Evolutionary conservation across 2,888 invertebrate species (phyloP), one percentile per base, ranked within the genome.

Genomic region (Sesia apiformis): DNA sequence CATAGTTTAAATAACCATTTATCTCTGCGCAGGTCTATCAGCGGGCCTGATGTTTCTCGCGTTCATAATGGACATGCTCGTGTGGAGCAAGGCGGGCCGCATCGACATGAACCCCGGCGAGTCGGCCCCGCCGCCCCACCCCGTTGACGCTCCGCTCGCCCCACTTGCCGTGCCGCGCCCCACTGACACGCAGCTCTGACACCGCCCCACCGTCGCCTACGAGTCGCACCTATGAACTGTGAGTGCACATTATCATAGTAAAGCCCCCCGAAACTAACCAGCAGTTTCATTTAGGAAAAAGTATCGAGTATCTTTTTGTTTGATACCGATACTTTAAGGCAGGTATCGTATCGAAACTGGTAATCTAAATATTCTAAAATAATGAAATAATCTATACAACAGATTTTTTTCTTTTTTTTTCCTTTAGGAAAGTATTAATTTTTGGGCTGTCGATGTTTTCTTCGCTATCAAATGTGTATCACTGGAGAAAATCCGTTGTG

Each of bases 61-160:
- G 57, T 97, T 97, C 79, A 90, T 97, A 63, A 95, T 97, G 83
- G 97, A 97, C 86, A 77, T 96, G 66, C 91, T 96, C 53, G 97
- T 97, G 40, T 97, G 96, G 95, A 94, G 94, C 74, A 95, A 96
- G 79, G 96, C 97, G 50, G 94, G 94, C 55, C 94, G 94, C 70
- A 96, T 97, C 67, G 92, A 92, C 72, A 92, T 92, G 79, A 92
- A 92, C 67, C 92, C 92, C 0, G 87, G 81, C 39, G 85, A 82
- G 60, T 59, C 60, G 4, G 5, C 56, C 59, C 53, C 54, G 51
- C 54, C 59, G 54, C 61, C 23, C 58, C 62, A 53, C 46, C 57
- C 54, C 59, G 2, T 23, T 2, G 39, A 53, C 56, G 50, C 65
- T 54, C 61, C 62, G 61, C 50, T 61, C 5, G 55, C 64, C 52